Conservation (phyloP, 2,797 vertebrate species). For the Bradypodion pumilum region DNA sequence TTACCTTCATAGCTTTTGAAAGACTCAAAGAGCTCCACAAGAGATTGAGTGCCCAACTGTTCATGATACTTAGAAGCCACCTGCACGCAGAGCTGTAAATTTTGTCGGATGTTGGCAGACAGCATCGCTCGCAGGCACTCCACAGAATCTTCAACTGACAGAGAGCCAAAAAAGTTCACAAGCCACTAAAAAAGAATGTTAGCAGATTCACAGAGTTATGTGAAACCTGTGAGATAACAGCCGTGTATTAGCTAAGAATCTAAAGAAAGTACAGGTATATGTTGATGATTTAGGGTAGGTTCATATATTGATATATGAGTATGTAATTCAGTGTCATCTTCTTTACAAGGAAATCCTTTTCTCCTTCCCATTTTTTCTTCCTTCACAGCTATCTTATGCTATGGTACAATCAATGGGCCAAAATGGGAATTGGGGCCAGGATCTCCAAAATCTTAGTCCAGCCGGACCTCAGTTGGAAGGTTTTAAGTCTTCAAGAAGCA, state of each 20-base stretch:
- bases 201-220: background rate
- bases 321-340: background rate
- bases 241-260: rapidly evolving
- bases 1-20: constrained; percentile 94
- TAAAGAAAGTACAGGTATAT: background rate
- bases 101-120: constrained; percentile 90
- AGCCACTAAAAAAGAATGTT: constrained; percentile 81
- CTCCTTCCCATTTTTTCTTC: too few relatives aligned
- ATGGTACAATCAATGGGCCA: background rate
- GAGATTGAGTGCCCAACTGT: constrained; percentile 86
- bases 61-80: constrained; percentile 93
- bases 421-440: background rate
- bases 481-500: background rate
- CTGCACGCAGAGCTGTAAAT: constrained; percentile 90
- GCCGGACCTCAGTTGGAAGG: background rate
- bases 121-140: constrained; percentile 91
- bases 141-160: constrained; percentile 90
- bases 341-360: background rate
- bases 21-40: constrained; percentile 93
- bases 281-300: background rate
- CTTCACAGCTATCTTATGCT: background rate
- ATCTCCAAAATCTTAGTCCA: background rate
- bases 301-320: background rate
- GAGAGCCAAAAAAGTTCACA: constrained; percentile 90
- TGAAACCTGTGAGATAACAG: background rate